Evolutionary conservation across 2,797 vertebrate species (phyloP), one percentile per base, ranked within the genome.

Genomic region (Podarcis siculus): DNA sequence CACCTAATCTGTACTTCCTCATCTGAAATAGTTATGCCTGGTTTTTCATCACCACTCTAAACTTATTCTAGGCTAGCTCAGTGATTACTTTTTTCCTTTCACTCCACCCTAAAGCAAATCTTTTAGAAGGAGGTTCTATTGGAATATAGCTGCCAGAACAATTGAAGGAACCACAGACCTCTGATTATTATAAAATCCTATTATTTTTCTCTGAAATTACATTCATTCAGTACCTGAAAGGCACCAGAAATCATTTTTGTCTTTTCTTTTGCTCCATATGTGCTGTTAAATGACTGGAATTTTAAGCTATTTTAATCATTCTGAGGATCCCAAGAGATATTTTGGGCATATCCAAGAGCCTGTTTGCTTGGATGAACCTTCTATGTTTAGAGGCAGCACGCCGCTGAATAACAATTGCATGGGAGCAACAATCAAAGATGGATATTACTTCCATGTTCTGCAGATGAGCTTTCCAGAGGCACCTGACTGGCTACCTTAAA

Each of bases 1-100:
- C 64, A 83, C 27, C 30, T 45, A 76, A 77, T 64, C 32, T 83
- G 25, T 83, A 13, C 67, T 91, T 79, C 86, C 87, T 81, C 89
- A n/a, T 7, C 23, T 85, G 78, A 88, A 72, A 23, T 42, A 58
- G 23, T 13, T 35, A n/a, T 37, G 37, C 15, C 55, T 61, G 12
- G 2, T 37, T 58, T 35, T 58, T 76, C 2, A 12, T 83, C 66
- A 27, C 19, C 37, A 32, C 23, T 64, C 5, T 76, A 85, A 19
- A 76, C 37, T 37, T 17, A 58, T 71, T 58, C 49, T 58, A 35
- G 25, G 69, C 23, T 37, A 5, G 37, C 27, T 15, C 64, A 67
- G 64, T 66, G n/a, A 79, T 2, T 25, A 42, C 1, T 8, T 91
- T 90, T 82, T 45, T 15, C 80, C 86, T 76, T 85, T 67, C 25